Evolutionary conservation across 2,888 invertebrate species (phyloP).

Genomic region (Tetropium fuscum): DNA sequence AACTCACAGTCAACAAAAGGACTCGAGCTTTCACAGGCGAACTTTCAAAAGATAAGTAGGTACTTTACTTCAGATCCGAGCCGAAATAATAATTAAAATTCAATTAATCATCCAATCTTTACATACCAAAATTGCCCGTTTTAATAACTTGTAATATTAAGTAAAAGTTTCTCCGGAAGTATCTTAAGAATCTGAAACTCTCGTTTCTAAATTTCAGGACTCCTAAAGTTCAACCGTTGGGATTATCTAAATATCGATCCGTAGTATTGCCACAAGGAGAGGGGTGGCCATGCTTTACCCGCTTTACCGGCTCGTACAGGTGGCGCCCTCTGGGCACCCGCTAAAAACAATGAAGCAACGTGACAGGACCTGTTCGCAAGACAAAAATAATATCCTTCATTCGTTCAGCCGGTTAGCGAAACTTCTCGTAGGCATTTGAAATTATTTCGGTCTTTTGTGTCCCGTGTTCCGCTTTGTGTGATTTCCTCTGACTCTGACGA

Average conservation of each 20-base stretch:
- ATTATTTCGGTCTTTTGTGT: constrained; percentile 3
- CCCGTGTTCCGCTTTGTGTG: constrained; percentile 3
- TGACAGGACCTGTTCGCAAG: constrained; percentile 24
- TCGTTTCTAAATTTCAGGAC: constrained; percentile 6
- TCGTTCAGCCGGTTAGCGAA: constrained; percentile 4
- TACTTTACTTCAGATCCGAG: constrained; percentile 4
- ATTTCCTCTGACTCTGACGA: not conserved
- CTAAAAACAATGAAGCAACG: constrained; percentile 28
- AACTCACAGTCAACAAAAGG: constrained; percentile 14
- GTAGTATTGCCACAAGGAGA: not conserved
- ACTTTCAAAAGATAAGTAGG: too few relatives aligned
- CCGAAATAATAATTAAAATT: constrained; percentile 2
- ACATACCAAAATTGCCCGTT: not conserved
- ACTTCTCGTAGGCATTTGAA: constrained; percentile 4
- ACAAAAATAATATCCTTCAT: constrained; percentile 20
- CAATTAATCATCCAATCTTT: not conserved
- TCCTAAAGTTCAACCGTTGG: constrained; percentile 7
- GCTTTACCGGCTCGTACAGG: constrained; percentile 19
- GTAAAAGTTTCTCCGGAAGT: not conserved
- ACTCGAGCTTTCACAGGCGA: not conserved
- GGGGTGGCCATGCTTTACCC: constrained; percentile 26
- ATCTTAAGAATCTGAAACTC: constrained; percentile 2
- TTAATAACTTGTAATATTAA: not conserved
- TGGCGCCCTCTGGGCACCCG: constrained; percentile 32
- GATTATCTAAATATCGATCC: constrained; percentile 20